Evolutionary conservation across 92 coral and sea anemone species (phyloP), one percentile per base, ranked within the genome.

Genomic region (Palythoa grandiflora): DNA sequence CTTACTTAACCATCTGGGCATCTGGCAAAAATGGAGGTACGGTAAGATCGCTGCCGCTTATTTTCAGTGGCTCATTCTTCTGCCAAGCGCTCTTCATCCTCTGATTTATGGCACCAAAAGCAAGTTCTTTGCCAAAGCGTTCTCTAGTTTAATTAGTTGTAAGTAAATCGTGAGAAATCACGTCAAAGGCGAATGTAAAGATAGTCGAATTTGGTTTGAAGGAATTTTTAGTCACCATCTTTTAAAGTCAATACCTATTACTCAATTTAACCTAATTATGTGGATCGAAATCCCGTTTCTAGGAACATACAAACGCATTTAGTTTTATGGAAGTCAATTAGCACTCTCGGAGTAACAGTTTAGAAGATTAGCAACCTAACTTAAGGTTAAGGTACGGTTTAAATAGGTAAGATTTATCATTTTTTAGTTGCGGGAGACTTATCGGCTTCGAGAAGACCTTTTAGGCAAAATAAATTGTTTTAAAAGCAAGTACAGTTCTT

Each of bases 1-100:
- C 79, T 55, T 95, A 52, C 74, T 89, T 7, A 39, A 89, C 73
- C 55, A 84, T 11, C 7, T 60, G 60, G 55, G 39, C n/a, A 50
- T 81, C 5, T 81, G 86, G 86, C 73, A 81, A 60, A n/a, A 17
- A 40, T 20, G 55, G 55, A 20, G 39, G 38, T 48, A 63, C 40
- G 86, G 74, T 1, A 7, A 4, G n/a, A 81, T 65, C 66, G 57
- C 52, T 9, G 75, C 59, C 2, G 75, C 38, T 20, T 81, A 81
- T 48, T 81, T 81, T 37, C 11, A 47, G 47, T 81, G 86, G 86
- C 83, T 77, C 10, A 20, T 20, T 54, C 68, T 77, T 10, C 83
- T 77, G 61, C 83, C 83, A 35, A 54, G 83, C 61, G 83, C 83
- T 35, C 83, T 77, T 13, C 83, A 77, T 35, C 83, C 83, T 15